Percentiles rank a stretch among this genome's conserved stretches.
phyloP scores from a whole-genome alignment of 1,140 invertebrate species.

The Tribolium castaneum region DNA sequence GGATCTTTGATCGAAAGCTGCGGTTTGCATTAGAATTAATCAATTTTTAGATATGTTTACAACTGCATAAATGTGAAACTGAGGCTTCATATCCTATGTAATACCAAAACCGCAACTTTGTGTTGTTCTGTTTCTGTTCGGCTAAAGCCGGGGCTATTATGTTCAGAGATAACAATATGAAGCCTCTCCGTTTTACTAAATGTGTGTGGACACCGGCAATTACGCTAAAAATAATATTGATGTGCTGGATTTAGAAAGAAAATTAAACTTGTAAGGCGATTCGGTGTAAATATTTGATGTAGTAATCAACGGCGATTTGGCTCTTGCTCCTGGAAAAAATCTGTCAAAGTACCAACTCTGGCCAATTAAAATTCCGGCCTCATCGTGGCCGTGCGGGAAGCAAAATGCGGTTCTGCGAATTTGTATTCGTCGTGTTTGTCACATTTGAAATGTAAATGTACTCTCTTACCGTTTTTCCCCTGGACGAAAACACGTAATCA shows the following conservation, averaged over 20 bases:
- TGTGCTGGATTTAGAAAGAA: no score
- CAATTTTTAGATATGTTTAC: no score
- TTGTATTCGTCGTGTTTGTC: slow-evolving; percentile 41
- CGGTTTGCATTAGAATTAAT: no score
- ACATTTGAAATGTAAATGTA: slow-evolving; percentile 45
- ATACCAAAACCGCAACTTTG: not conserved
- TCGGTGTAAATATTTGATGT: not conserved
- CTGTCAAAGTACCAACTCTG: not conserved
- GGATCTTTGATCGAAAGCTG: no score
- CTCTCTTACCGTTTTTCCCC: slow-evolving; percentile 34
- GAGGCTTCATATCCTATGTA: not conserved
- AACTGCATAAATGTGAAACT: not conserved
- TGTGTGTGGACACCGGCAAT: not conserved
- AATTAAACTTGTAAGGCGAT: not conserved
- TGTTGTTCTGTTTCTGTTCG: not conserved
- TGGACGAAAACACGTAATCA: slow-evolving; percentile 41
- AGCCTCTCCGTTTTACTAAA: not conserved
- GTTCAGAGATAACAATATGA: not conserved
- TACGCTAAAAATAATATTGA: not conserved
- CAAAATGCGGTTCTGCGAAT: slow-evolving; percentile 28
- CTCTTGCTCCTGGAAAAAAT: not conserved
- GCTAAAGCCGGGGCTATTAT: not conserved
- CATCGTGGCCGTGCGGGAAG: not conserved
- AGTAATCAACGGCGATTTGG: not conserved
- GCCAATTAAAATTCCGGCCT: slow-evolving; percentile 4